Percentiles rank a stretch among this genome's conserved stretches.
Evolutionary conservation across 2,113 vertebrate genomes (phyloP).

Genomic region (Sula dactylatra): DNA sequence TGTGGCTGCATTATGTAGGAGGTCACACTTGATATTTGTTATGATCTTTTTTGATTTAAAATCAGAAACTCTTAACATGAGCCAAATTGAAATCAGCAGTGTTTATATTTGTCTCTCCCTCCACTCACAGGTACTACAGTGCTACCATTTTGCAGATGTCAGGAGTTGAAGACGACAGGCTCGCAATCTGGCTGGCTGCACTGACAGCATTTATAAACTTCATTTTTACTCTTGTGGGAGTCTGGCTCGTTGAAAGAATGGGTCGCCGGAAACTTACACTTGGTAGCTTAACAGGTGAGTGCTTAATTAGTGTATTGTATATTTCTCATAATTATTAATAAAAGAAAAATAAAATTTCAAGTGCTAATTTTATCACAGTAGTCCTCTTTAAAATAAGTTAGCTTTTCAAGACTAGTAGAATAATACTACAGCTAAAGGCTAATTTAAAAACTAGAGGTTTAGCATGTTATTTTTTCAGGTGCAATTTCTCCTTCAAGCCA

Average conservation of each 20-base stretch:
- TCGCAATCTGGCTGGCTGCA: constrained; percentile 94
- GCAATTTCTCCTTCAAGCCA: neutral
- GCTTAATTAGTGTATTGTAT: neutral
- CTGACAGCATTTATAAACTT: constrained; percentile 95
- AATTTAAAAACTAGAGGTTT: neutral
- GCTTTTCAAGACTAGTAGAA: neutral
- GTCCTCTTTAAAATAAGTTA: neutral
- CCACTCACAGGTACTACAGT: constrained; percentile 89
- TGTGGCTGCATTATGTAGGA: neutral
- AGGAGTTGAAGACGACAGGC: constrained; percentile 88
- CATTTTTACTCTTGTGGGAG: constrained; percentile 91
- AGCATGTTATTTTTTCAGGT: neutral
- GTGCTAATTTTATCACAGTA: neutral
- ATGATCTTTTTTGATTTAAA: neutral
- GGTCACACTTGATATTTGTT: neutral
- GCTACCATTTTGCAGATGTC: constrained; percentile 99
- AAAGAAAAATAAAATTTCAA: neutral
- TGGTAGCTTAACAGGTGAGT: constrained; percentile 88
- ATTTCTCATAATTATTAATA: neutral
- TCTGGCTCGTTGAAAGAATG: constrained; percentile 95
- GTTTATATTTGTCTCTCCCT: neutral
- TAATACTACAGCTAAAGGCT: neutral
- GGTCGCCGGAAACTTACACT: constrained; percentile 91
- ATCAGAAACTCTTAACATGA: neutral
- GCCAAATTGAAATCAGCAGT: neutral